Evolutionary conservation across 2,113 vertebrate species (phyloP).

Genomic region (Ursus arctos): DNA sequence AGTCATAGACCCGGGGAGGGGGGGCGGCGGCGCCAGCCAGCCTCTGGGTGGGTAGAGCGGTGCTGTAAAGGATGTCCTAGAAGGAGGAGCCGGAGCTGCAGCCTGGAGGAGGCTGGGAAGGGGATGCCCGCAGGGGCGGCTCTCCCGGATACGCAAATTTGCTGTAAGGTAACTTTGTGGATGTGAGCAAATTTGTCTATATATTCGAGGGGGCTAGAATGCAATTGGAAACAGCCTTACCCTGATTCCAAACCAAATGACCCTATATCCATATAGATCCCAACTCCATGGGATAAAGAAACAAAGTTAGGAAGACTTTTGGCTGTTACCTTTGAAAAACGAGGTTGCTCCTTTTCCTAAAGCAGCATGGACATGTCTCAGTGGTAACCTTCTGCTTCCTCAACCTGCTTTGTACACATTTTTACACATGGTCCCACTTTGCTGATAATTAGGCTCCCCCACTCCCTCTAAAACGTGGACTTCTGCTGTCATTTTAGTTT

Average conservation of each 20-base stretch:
- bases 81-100: neutral
- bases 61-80: neutral
- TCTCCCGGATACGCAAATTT: neutral
- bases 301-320: conserved; percentile 66
- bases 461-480: too few species aligned
- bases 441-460: conserved; percentile 23
- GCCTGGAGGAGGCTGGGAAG: neutral
- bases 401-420: neutral
- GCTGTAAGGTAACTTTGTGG: conserved; percentile 65
- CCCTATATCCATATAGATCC: conserved; percentile 62
- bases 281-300: conserved; percentile 76
- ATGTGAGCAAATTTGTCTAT: conserved; percentile 72
- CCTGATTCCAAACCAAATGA: conserved; percentile 71
- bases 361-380: neutral
- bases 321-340: conserved; percentile 68
- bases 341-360: conserved; percentile 69
- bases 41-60: neutral
- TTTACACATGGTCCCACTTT: conserved; percentile 51
- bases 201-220: conserved; percentile 67
- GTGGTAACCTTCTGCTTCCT: conserved; percentile 55
- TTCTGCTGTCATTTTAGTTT: conserved; percentile 52
- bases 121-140: too few species aligned
- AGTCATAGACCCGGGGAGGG: neutral
- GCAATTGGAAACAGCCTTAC: conserved; percentile 62
- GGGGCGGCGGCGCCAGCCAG: fast-evolving